Base-by-base conservation (phyloP, 2,888 invertebrate genomes). In the Aphodius sticticus region DNA sequence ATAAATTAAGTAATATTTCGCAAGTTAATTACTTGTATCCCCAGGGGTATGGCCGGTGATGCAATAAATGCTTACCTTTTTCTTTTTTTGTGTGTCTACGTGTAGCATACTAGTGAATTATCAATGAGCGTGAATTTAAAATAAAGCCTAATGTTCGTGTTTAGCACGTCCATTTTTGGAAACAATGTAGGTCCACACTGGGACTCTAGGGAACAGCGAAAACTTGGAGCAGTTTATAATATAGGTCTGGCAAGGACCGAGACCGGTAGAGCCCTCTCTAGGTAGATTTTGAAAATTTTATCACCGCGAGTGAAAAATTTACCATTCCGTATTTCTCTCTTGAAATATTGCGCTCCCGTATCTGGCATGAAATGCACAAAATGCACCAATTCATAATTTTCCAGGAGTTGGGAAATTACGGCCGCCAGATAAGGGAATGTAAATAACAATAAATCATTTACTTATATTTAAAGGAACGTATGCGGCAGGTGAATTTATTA, bases 391-490 rank as follows among this genome's bases (percentile, higher is more conserved):
- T 74, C 37, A 74, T 74, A 74, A 74, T 74, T 74, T 74, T 37
- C 74, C 74, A 35, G 26, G 37, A 16, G 36, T 37, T 37, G 74
- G 74, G 36, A 74, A 74, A 74, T 74, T 74, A 74, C 36, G 74
- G 74, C 37, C 74, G 74, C 74, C 74, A 74, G 74, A 74, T 74
- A 74, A 74, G 74, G 35, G 37, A 74, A 36, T 74, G 74, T 74
- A 74, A 74, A 74, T 74, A 74, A 36, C 74, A 74, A 74, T 74
- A 74, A 74, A 74, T 74, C 74, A 74, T 74, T 74, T 74, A 74
- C 74, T 74, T 53, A 53, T 53, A 53, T 53, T 74, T 74, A 74
- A 74, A 37, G 74, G 74, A 37, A 37, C 74, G 26, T 74, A 74
- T 74, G 74, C 74, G 74, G 53, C 53, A 7, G 53, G 53, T 53